Conservation (phyloP, 2,888 invertebrate species). For the Tinea semifulvella region DNA sequence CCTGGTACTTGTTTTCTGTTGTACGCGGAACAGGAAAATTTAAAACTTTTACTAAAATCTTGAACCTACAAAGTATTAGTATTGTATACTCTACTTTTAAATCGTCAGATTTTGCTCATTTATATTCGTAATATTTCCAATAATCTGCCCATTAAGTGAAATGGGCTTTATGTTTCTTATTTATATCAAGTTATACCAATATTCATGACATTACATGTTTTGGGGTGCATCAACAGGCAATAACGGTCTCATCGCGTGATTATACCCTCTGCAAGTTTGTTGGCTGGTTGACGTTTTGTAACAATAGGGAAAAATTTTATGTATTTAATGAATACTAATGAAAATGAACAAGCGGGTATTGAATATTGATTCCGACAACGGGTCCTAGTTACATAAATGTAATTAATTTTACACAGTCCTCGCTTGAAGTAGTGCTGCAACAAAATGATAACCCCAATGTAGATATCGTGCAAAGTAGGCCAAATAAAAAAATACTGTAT, state of each 20-base stretch:
- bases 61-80: no score
- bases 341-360: slow-evolving; percentile 16
- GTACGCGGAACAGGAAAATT: no score
- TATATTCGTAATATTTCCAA: no score
- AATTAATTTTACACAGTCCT: slow-evolving; percentile 10
- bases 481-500: background rate
- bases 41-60: no score
- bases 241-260: slow-evolving; percentile 8
- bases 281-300: slow-evolving; percentile 1
- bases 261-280: background rate
- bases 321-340: slow-evolving; percentile 14
- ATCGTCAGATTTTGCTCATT: no score
- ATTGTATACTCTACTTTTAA: no score
- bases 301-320: slow-evolving; percentile 7
- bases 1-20: no score
- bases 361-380: slow-evolving; percentile 17
- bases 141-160: no score
- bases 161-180: no score
- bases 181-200: no score
- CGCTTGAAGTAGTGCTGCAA: slow-evolving; percentile 5
- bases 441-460: background rate
- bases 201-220: slow-evolving; percentile 1
- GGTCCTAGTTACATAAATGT: slow-evolving; percentile 19
- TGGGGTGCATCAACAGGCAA: background rate
- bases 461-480: background rate